A percentile compares a stretch with the other conserved stretches of the same genome.
Conservation (phyloP, 1,140 invertebrate species). For the Panulirus ornatus region DNA sequence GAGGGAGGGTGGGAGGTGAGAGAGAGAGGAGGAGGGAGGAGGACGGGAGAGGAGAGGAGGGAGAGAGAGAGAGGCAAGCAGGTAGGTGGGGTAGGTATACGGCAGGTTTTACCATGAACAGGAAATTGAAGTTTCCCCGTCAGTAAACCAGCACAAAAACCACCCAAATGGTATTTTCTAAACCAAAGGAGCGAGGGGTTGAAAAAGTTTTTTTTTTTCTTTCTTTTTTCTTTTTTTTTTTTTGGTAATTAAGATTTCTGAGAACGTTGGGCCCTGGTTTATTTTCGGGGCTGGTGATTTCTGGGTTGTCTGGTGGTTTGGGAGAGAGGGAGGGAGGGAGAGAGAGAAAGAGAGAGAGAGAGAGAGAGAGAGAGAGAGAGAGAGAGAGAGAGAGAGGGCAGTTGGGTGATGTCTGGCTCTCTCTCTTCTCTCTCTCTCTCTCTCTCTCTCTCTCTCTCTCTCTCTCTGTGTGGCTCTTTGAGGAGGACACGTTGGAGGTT, state of each 20-base stretch:
- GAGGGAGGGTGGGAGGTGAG: background rate
- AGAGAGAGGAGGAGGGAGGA: background rate
- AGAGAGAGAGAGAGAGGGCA: background rate
- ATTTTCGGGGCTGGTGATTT: no score
- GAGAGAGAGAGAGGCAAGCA: background rate
- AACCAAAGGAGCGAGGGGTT: background rate
- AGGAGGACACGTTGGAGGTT: background rate
- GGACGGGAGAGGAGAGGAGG: background rate
- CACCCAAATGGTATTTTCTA: slow-evolving; percentile 33
- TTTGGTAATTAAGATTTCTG: slow-evolving; percentile 40
- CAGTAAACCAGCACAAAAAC: slow-evolving; percentile 19
- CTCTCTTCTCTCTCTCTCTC: no score
- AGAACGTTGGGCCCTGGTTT: background rate
- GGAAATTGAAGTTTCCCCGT: slow-evolving; percentile 35
- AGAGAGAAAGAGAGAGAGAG: background rate
- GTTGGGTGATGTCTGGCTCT: background rate
- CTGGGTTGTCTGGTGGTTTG: no score
- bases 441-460: no score
- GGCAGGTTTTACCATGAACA: no score
- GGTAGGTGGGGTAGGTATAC: background rate
- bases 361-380: background rate
- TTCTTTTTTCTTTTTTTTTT: no score
- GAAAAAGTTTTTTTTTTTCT: no score
- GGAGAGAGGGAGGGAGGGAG: no score
- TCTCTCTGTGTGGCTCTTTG: no score